Percentiles rank a stretch among this genome's conserved stretches.
Conservation (phyloP, 2,797 vertebrate species). For the Hoplostethus atlanticus region DNA sequence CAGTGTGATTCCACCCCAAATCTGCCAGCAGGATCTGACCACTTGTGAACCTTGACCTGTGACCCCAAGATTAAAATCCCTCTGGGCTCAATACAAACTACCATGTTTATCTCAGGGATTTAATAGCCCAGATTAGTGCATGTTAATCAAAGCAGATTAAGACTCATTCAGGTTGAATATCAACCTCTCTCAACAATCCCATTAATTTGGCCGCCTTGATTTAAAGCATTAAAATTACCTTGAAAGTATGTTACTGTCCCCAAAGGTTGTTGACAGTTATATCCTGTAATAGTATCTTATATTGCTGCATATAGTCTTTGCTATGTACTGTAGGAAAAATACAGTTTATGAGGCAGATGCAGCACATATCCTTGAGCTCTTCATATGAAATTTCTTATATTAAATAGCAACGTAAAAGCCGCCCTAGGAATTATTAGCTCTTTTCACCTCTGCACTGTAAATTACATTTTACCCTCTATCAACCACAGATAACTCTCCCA, state of each 20-base stretch:
- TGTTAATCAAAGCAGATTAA: slow-evolving; percentile 15
- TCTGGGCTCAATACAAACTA: not conserved
- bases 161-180: not conserved
- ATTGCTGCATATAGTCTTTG: not conserved
- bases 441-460: slow-evolving; percentile 7
- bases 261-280: too few species aligned
- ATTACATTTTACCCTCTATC: slow-evolving; percentile 37
- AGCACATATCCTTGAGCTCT: not conserved
- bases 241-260: too few species aligned
- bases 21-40: not conserved
- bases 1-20: not conserved
- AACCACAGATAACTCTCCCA: slow-evolving; percentile 25
- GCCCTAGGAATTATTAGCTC: slow-evolving; percentile 15
- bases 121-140: slow-evolving; percentile 7
- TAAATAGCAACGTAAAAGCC: not conserved
- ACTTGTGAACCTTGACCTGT: not conserved
- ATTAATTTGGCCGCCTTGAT: too few species aligned
- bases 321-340: not conserved
- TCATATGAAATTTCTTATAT: not conserved
- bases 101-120: slow-evolving; percentile 12
- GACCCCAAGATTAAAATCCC: slow-evolving; percentile 1
- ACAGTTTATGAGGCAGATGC: too few species aligned
- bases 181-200: not conserved
- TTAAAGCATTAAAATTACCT: too few species aligned
- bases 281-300: not conserved